These are phyloP conservation scores for Liopterus haemorrhoidalis DNA, from an alignment of 2,888 invertebrate genomes.

Conservation along the genomic window DNA sequence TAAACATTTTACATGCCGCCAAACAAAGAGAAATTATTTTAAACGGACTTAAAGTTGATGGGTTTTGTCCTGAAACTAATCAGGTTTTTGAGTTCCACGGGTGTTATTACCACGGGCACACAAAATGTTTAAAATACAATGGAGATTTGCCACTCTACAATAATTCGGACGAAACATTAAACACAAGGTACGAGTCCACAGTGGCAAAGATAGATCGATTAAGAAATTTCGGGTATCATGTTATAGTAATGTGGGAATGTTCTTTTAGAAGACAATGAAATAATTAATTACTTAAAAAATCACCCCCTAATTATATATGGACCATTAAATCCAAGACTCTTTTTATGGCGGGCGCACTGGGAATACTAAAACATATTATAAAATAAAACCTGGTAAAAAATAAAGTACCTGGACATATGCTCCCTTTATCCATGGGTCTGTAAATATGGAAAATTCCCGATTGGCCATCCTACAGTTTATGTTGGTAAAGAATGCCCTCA, in stretches of 20 bases:
- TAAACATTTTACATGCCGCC: too few relatives aligned
- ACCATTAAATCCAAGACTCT: slow-evolving; percentile 25
- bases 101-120: background rate
- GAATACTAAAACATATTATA: slow-evolving; percentile 22
- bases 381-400: slow-evolving; percentile 23
- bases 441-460: slow-evolving; percentile 33
- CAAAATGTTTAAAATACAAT: background rate
- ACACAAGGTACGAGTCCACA: background rate
- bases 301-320: background rate
- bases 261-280: background rate
- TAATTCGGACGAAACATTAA: background rate
- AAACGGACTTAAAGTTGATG: too few relatives aligned
- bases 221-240: background rate
- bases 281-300: background rate
- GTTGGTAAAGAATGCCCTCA: slow-evolving; percentile 24
- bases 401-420: slow-evolving; percentile 34
- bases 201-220: background rate
- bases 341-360: slow-evolving; percentile 33
- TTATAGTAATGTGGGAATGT: slow-evolving; percentile 1
- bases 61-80: too few relatives aligned
- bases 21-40: too few relatives aligned
- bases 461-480: slow-evolving; percentile 33
- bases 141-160: background rate
- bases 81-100: background rate
- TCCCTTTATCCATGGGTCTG: slow-evolving; percentile 35